phyloP scores from a whole-genome alignment of 2,113 vertebrate genomes.

The Condylura cristata region DNA sequence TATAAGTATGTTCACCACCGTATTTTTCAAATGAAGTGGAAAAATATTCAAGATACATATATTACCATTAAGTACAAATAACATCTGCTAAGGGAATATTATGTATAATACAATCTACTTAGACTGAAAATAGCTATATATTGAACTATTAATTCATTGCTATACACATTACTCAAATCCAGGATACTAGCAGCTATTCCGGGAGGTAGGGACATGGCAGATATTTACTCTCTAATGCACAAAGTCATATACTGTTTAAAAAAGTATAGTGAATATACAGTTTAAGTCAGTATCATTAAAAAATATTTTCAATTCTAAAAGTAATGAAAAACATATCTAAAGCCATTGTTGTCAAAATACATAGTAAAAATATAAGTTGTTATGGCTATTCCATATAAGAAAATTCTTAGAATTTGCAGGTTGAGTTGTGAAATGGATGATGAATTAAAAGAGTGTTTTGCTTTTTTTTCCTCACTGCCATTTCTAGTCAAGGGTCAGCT shows the following conservation, averaged over 20 bases:
- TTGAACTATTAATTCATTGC: slow-evolving; percentile 35
- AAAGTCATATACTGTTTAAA: background rate
- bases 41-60: slow-evolving; percentile 33
- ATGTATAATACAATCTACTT: background rate
- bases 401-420: slow-evolving; percentile 5
- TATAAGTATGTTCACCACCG: background rate
- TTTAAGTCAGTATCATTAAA: slow-evolving; percentile 17
- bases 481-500: slow-evolving; percentile 20
- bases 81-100: background rate
- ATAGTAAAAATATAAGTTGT: slow-evolving; percentile 17
- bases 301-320: slow-evolving; percentile 27
- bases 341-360: slow-evolving; percentile 34
- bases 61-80: slow-evolving; percentile 37
- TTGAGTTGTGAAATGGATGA: background rate
- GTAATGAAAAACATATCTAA: slow-evolving; percentile 3
- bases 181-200: background rate
- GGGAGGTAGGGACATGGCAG: background rate
- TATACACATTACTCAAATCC: slow-evolving; percentile 11
- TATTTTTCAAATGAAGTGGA: background rate
- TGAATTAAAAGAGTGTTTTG: background rate
- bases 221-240: slow-evolving; percentile 33
- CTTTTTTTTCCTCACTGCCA: slow-evolving; percentile 11
- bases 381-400: background rate
- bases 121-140: slow-evolving; percentile 7
- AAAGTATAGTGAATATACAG: slow-evolving; percentile 8